Percentiles rank a stretch among this genome's conserved stretches.
phyloP scores from a whole-genome alignment of 2,888 invertebrate genomes.

The Stenurella melanura region DNA sequence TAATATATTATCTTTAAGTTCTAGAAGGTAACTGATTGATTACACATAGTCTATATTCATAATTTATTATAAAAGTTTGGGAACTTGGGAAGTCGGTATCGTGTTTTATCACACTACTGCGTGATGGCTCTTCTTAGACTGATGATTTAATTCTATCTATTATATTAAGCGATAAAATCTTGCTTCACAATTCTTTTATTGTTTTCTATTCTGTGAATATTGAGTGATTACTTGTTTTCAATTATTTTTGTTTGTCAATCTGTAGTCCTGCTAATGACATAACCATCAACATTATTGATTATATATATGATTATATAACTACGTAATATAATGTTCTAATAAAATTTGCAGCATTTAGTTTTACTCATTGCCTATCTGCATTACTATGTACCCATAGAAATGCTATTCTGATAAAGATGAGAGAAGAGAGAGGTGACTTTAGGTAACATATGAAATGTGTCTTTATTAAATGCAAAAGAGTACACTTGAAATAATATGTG shows the following conservation, averaged over 20 bases:
- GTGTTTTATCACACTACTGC: not conserved
- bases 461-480: too few species aligned
- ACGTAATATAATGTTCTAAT: not conserved
- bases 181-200: not conserved
- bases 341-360: not conserved
- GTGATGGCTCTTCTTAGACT: not conserved
- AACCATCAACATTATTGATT: not conserved
- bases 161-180: not conserved
- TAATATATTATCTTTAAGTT: not conserved
- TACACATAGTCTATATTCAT: not conserved
- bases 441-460: too few species aligned
- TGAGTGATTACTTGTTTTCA: not conserved
- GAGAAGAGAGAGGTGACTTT: too few species aligned
- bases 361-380: not conserved
- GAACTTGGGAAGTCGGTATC: not conserved
- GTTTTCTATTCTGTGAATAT: not conserved
- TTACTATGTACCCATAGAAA: too few species aligned
- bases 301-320: not conserved
- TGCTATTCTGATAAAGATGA: too few species aligned
- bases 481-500: too few species aligned
- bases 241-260: not conserved
- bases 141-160: not conserved
- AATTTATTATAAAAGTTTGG: not conserved
- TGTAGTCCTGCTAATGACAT: not conserved
- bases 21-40: not conserved